Evolutionary conservation across 1,140 invertebrate species (phyloP), one percentile per base, ranked within the genome.

Genomic region (Leptestheria dahalacensis): DNA sequence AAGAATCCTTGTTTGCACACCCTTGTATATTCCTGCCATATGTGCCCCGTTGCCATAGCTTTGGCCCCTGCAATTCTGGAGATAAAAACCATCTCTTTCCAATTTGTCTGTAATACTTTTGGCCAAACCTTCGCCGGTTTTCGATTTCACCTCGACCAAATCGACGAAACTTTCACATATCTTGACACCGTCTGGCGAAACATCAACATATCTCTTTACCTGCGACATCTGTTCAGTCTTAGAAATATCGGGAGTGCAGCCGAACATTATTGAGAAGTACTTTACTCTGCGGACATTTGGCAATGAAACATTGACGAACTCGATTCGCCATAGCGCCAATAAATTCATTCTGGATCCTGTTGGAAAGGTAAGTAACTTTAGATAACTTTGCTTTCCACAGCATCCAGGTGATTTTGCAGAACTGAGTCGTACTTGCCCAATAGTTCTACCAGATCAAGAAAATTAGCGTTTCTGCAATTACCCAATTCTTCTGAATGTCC

Each of bases 41-140:
- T 71, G 68, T 23, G 59, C 57, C 29, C 68, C 70, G 65, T 71
- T 72, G 46, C 69, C 68, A 57, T 70, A 70, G 10, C 65, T 66
- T 62, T 71, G 68, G 11, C 70, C 67, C 60, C 68, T 61, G 47
- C 69, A 71, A 55, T 68, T 63, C 21, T n/a, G 18, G 25, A 59
- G 26, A 24, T 21, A 56, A 20, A 64, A 64, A 33, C 29, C 55
- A 60, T 60, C 56, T 15, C 60, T 60, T 33, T 64, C 26, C 15
- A 64, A 28, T 41, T 64, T 56, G n/a, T 55, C 47, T 51, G 53
- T 1, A 53, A 66, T 66, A 33, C 51, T 59, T 41, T 64, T n/a
- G 10, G 56, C 28, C 33, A 65, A 33, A 48, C 25, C 56, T 25
- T 55, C 51, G 20, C 26, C 62, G 55, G 55, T 57, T 55, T 65